phyloP scores from a whole-genome alignment of 2,113 vertebrate species.

The Platycercus adscitus region DNA sequence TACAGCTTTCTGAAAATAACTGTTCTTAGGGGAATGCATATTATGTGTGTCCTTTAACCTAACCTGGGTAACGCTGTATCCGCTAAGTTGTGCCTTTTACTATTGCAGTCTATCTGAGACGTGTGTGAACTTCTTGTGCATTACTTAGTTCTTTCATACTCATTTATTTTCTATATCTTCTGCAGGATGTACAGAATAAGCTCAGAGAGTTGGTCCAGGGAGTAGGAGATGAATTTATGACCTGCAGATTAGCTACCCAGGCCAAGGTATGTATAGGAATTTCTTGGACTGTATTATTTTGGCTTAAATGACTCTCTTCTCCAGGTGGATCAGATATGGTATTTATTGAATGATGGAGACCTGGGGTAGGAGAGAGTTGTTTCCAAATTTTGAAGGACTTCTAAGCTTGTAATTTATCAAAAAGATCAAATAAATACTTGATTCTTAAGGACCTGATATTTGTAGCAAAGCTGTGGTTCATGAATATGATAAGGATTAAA shows the following conservation, averaged over 20 bases:
- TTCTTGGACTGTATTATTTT: not conserved
- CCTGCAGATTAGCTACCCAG: conserved; percentile 83
- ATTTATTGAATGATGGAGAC: not conserved
- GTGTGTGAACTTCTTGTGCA: not conserved
- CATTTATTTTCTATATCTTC: not conserved
- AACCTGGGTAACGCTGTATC: not conserved
- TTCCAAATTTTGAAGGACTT: not conserved
- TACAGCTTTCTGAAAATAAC: not conserved
- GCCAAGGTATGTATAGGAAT: conserved; percentile 88
- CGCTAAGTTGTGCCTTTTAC: not conserved
- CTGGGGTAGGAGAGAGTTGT: not conserved
- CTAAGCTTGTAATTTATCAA: not conserved
- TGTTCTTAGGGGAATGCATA: not conserved
- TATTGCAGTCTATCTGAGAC: not conserved
- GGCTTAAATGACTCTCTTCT: not conserved
- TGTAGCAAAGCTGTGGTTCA: not conserved
- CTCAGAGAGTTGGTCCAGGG: conserved; percentile 88
- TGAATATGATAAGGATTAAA: not conserved
- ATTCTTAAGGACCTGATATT: not conserved
- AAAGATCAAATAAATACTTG: not conserved
- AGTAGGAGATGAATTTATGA: conserved; percentile 94
- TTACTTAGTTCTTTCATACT: not conserved
- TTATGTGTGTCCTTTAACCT: not conserved
- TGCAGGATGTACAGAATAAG: conserved; percentile 92
- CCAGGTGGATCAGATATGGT: not conserved